Evolutionary conservation across 1,140 invertebrate genomes (phyloP), one percentile per base, ranked within the genome.

Genomic region (Aphidius gifuensis): DNA sequence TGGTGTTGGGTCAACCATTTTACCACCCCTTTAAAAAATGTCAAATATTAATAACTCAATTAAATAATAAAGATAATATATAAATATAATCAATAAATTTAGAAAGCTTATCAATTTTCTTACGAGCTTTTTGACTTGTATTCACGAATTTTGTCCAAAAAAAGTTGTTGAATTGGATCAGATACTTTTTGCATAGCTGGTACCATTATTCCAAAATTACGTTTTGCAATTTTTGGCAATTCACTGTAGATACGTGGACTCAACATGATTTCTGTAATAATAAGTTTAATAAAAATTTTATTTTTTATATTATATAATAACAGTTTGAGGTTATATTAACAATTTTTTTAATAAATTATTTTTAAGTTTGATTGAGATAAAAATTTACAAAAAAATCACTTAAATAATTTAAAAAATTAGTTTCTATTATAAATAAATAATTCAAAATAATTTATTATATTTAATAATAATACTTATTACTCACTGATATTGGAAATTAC

Each of bases 151-250:
- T 97, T 97, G 58, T 97, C 92, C 47, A 97, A 69, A 76, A 98
- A 98, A 38, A 97, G 77, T 80, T 97, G 90, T 75, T 97, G 95
- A 73, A 98, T 94, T 6, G 94, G 94, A 78, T 97, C 95, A 5
- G 83, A 82, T 5, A 87, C 88, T 74, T 90, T 90, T 71, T 90
- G 86, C 57, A 91, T 74, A 39, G 80, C 85, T 23, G 90, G 88
- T 9, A 88, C 88, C 61, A 86, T 74, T 58, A 91, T 78, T 60
- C 86, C 87, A 61, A 90, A 77, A 72, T 89, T 90, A 40, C 90
- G 84, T 45, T 80, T 83, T 51, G 76, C 16, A 16, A 75, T 39
- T 69, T 75, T 80, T 23, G 72, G 74, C 39, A 73, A 23, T 44
- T 44, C 56, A 50, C 39, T 9, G 4, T 60, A 21, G 9, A 73